Percentiles rank a stretch among this genome's conserved stretches.
These are phyloP conservation scores for Anagyrus pseudococci DNA, from an alignment of 2,888 invertebrate species.

Conservation along the genomic window DNA sequence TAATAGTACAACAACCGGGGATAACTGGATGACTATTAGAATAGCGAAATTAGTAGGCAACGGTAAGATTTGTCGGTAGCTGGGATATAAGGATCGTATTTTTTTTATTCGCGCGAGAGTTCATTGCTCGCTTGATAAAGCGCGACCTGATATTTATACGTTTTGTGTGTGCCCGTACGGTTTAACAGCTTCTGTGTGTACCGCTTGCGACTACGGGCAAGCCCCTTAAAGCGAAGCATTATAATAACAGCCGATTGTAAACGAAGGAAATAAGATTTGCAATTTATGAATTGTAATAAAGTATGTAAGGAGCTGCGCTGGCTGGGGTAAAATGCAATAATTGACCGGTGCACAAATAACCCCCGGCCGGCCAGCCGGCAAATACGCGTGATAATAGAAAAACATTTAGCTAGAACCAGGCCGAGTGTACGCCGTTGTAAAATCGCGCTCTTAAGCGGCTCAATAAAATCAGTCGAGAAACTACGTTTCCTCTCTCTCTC, in stretches of 20 bases:
- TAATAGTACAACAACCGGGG: too few species aligned
- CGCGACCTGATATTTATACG: slow-evolving; percentile 11
- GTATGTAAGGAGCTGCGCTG: slow-evolving; percentile 15
- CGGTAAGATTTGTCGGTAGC: background rate
- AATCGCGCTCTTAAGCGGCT: slow-evolving; percentile 19
- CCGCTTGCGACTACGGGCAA: background rate
- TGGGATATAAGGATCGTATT: background rate
- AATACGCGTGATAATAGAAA: background rate
- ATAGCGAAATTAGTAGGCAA: too few species aligned
- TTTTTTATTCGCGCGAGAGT: background rate
- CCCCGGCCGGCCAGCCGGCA: background rate
- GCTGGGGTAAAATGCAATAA: slow-evolving; percentile 27
- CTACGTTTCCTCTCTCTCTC: slow-evolving; percentile 3
- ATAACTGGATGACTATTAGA: too few species aligned
- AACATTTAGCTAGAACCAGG: slow-evolving; percentile 1
- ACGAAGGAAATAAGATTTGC: slow-evolving; percentile 22
- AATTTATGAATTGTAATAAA: slow-evolving; percentile 32
- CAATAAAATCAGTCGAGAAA: slow-evolving; percentile 28
- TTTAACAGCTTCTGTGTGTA: slow-evolving; percentile 29
- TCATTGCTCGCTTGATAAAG: slow-evolving; percentile 26
- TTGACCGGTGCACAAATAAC: slow-evolving; percentile 32
- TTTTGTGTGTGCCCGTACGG: background rate
- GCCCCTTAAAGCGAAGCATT: too few species aligned
- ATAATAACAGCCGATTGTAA: slow-evolving; percentile 22
- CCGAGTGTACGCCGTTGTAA: slow-evolving; percentile 25